phyloP scores from a whole-genome alignment of 2,113 vertebrate species.

The Lampris megalopsis region DNA sequence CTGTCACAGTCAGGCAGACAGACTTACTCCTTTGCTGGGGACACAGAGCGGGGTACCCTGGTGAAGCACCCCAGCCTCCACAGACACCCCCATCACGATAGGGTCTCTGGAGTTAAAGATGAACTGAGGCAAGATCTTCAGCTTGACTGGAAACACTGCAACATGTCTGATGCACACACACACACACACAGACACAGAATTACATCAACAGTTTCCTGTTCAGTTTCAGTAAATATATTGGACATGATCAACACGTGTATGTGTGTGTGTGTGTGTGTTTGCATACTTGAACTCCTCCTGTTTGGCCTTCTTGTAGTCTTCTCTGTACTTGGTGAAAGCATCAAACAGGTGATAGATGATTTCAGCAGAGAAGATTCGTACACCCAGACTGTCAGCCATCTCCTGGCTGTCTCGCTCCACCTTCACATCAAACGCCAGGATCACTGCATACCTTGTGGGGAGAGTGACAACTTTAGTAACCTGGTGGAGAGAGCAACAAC shows the following conservation, averaged over 20 bases:
- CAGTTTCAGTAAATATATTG: neutral
- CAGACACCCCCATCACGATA: constrained; percentile 93
- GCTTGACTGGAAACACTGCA: constrained; percentile 96
- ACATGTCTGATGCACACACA: constrained; percentile 82
- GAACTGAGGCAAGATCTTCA: constrained; percentile 95
- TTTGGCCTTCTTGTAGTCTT: constrained; percentile 98
- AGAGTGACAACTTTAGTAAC: too few relatives aligned
- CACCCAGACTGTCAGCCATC: constrained; percentile 96
- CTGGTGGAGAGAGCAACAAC: neutral
- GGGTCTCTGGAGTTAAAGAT: constrained; percentile 99
- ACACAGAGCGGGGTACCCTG: constrained; percentile 96
- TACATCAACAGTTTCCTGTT: neutral
- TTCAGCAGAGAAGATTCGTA: constrained; percentile 95
- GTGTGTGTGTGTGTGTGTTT: neutral
- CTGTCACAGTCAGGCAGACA: neutral
- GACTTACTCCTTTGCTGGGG: constrained; percentile 94
- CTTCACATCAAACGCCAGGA: constrained; percentile 96
- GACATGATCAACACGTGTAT: too few relatives aligned
- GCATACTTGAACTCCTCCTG: constrained; percentile 98
- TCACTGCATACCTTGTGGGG: constrained; percentile 88
- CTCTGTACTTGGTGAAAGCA: constrained; percentile 96
- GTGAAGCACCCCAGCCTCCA: constrained; percentile 92
- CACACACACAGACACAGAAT: neutral
- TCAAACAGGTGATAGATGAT: constrained; percentile 99
- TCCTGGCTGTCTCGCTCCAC: constrained; percentile 97